phyloP scores from a whole-genome alignment of 2,888 invertebrate genomes.

The Acleris laterana region DNA sequence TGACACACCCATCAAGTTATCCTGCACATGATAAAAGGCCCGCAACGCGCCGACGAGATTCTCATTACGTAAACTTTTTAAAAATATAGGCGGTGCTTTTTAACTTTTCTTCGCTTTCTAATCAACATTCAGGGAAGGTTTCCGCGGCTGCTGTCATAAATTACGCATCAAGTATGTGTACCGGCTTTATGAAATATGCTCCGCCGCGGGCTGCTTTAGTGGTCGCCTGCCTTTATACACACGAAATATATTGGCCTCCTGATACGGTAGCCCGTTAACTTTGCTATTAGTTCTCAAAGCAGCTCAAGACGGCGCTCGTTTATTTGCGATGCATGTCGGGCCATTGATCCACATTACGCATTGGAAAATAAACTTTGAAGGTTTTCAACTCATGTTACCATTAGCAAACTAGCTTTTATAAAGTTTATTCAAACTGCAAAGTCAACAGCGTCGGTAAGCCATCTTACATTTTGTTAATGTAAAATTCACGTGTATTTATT shows the following conservation, averaged over 20 bases:
- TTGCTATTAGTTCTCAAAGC: constrained; percentile 56
- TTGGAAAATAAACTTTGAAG: constrained; percentile 1
- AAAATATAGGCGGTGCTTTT: constrained; percentile 51
- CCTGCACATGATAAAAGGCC: background rate
- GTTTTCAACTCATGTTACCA: background rate
- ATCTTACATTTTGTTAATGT: too few relatives aligned
- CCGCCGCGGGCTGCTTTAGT: constrained; percentile 48
- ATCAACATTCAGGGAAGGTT: constrained; percentile 75
- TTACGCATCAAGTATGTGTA: constrained; percentile 79
- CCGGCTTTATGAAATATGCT: constrained; percentile 81
- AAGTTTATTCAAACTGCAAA: too few relatives aligned
- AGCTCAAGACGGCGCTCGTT: constrained; percentile 12
- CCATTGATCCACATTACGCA: constrained; percentile 12
- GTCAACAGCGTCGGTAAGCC: too few relatives aligned
- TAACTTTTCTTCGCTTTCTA: constrained; percentile 62
- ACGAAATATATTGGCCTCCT: constrained; percentile 66
- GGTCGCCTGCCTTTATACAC: constrained; percentile 57
- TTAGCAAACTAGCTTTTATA: background rate
- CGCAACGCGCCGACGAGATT: constrained; percentile 5
- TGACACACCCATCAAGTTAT: background rate
- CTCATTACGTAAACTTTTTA: constrained; percentile 38
- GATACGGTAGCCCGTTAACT: constrained; percentile 61
- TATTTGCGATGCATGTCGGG: constrained; percentile 9
- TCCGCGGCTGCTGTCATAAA: constrained; percentile 77
- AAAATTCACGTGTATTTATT: too few relatives aligned